phyloP scores from a whole-genome alignment of 1,140 invertebrate species.

The Trichonephila clavipes region DNA sequence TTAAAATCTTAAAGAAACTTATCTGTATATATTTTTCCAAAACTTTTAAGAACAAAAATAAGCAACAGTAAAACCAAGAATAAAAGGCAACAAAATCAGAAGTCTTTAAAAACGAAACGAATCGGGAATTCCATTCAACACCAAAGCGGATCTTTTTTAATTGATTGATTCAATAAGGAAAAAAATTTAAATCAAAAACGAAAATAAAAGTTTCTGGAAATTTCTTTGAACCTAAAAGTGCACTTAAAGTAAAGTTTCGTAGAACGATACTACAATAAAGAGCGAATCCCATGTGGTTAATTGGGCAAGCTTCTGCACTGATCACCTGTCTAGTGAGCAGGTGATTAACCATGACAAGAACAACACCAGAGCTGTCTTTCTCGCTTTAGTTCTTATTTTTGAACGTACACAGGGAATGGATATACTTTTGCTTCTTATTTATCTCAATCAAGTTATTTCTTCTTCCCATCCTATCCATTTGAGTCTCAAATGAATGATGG shows the following conservation, averaged over 20 bases:
- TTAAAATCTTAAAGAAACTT: too few species aligned
- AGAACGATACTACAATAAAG: neutral
- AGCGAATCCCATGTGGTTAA: constrained; percentile 25
- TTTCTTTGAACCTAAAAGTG: constrained; percentile 27
- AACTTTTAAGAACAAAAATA: too few species aligned
- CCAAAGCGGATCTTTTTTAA: neutral
- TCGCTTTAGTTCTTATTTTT: constrained; percentile 42
- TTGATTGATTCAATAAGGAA: neutral
- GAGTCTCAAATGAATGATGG: neutral
- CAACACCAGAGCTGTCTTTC: constrained; percentile 55
- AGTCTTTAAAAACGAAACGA: too few species aligned
- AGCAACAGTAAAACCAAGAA: too few species aligned
- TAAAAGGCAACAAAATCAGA: too few species aligned
- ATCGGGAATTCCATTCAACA: too few species aligned
- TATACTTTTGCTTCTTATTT: neutral
- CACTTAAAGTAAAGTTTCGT: constrained; percentile 10
- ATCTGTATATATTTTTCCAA: too few species aligned
- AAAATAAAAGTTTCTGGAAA: neutral
- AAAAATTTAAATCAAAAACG: neutral
- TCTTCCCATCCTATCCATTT: neutral
- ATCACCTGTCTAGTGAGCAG: constrained; percentile 42
- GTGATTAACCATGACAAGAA: constrained; percentile 64
- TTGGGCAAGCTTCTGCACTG: neutral
- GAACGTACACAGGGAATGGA: neutral
- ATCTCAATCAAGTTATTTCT: neutral